Evolutionary conservation across 53 echinoderm and acorn worm genomes (phyloP).

Genomic region (Zoroaster sp.): DNA sequence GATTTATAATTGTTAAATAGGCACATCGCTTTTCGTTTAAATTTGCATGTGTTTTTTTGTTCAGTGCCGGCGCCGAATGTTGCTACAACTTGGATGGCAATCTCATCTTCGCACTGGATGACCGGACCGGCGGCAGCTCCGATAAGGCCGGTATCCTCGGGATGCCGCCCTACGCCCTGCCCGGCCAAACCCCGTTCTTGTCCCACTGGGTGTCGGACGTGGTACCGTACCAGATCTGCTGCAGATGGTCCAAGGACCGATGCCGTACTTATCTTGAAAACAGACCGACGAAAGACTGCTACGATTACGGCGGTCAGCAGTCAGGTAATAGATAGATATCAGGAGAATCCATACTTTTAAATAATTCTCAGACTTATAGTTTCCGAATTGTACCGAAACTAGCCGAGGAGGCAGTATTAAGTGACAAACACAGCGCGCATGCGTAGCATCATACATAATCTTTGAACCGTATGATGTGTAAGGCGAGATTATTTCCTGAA

Average conservation of each 20-base stretch:
- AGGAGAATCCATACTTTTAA: no score
- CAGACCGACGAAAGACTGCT: constrained; percentile 75
- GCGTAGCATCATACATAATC: no score
- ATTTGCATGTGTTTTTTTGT: no score
- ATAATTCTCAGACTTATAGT: no score
- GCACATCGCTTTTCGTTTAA: no score
- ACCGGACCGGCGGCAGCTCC: constrained; percentile 61
- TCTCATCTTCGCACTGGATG: constrained; percentile 58
- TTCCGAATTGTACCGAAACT: no score
- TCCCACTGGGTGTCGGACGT: constrained; percentile 89
- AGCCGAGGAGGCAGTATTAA: no score
- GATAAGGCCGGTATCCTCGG: constrained; percentile 70
- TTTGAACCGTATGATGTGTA: no score
- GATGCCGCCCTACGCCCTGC: constrained; percentile 51
- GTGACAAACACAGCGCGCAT: no score
- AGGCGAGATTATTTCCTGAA: no score
- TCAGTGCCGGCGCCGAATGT: constrained; percentile 58
- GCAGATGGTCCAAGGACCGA: constrained; percentile 63
- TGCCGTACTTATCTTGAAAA: constrained; percentile 70
- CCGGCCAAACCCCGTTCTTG: constrained; percentile 63
- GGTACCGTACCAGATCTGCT: constrained; percentile 80
- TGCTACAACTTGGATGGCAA: constrained; percentile 54
- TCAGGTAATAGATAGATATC: constrained; percentile 67
- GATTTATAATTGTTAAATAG: no score
- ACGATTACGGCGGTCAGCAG: constrained; percentile 58